Evolutionary conservation across 53 echinoderm and acorn worm species (phyloP).

Genomic region (Holothuria scabra): DNA sequence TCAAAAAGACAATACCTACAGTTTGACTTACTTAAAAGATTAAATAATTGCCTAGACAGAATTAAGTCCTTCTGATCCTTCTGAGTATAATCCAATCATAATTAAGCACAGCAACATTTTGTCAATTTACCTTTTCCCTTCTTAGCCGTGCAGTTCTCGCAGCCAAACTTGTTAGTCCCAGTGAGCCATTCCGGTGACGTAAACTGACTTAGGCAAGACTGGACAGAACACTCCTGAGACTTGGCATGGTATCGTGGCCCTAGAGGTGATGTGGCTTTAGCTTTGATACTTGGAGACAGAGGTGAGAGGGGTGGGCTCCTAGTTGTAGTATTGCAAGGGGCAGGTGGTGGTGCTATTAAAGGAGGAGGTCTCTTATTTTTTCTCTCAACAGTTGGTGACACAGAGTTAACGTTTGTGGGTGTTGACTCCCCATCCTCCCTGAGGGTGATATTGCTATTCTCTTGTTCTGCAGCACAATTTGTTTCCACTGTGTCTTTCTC

Average conservation of each 20-base stretch:
- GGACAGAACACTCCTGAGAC: conserved; percentile 88
- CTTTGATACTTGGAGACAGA: conserved; percentile 68
- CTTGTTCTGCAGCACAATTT: neutral
- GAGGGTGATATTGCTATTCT: neutral
- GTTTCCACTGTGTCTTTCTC: conserved; percentile 17
- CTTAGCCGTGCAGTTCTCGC: conserved; percentile 85
- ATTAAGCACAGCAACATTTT: neutral
- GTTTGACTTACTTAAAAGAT: too few relatives aligned
- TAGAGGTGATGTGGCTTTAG: conserved; percentile 74
- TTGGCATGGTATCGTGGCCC: conserved; percentile 86
- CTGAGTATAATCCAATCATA: neutral
- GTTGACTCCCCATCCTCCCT: conserved; percentile 36
- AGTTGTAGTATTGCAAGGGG: neutral
- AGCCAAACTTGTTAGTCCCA: conserved; percentile 89
- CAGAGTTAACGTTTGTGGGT: conserved; percentile 26
- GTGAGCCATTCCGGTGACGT: conserved; percentile 94
- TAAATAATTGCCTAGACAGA: too few relatives aligned
- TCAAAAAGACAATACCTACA: too few relatives aligned
- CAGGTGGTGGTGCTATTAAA: conserved; percentile 29
- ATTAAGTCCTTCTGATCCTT: too few relatives aligned
- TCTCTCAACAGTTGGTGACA: conserved; percentile 10
- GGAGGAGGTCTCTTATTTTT: conserved; percentile 18
- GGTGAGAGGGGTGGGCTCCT: conserved; percentile 72
- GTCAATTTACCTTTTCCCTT: conserved; percentile 56
- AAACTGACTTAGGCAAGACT: conserved; percentile 97